These are phyloP conservation scores for Paelopatides confundens DNA, from an alignment of 53 echinoderm and acorn worm species.

Conservation along the genomic window DNA sequence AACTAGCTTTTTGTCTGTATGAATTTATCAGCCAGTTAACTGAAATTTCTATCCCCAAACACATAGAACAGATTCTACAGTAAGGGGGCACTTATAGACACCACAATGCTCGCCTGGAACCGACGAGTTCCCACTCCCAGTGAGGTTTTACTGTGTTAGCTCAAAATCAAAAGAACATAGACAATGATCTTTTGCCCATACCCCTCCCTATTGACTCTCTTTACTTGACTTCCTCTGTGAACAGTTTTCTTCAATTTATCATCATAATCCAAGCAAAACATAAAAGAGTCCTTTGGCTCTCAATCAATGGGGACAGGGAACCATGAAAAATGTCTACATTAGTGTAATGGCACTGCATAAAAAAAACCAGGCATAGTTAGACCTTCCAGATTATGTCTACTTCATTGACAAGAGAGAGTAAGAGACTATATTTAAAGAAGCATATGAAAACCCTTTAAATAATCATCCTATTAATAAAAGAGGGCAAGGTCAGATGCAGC, in stretches of 20 bases:
- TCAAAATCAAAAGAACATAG: background rate
- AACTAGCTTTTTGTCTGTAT: slow-evolving; percentile 26
- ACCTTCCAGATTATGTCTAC: slow-evolving; percentile 23
- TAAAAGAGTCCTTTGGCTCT: slow-evolving; percentile 21
- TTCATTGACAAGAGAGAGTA: background rate
- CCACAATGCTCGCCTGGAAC: background rate
- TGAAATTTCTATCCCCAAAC: background rate
- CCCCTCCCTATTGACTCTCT: background rate
- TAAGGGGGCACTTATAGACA: slow-evolving; percentile 3
- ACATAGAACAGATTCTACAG: background rate
- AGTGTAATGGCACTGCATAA: slow-evolving; percentile 28
- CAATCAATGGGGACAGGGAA: slow-evolving; percentile 29
- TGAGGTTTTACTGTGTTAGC: slow-evolving; percentile 13
- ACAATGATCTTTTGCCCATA: slow-evolving; percentile 17
- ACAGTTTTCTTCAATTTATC: slow-evolving; percentile 37
- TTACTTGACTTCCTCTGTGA: slow-evolving; percentile 6
- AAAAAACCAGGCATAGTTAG: background rate
- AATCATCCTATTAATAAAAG: no score
- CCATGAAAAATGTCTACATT: slow-evolving; percentile 43
- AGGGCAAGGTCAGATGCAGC: no score
- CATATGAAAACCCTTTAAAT: no score
- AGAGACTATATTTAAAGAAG: background rate
- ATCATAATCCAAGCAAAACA: slow-evolving; percentile 39
- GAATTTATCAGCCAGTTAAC: slow-evolving; percentile 8
- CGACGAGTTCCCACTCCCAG: background rate